A percentile compares a stretch with the other conserved stretches of the same genome.
Conservation (phyloP, 2,113 vertebrate species). For the Apodemus sylvaticus region DNA sequence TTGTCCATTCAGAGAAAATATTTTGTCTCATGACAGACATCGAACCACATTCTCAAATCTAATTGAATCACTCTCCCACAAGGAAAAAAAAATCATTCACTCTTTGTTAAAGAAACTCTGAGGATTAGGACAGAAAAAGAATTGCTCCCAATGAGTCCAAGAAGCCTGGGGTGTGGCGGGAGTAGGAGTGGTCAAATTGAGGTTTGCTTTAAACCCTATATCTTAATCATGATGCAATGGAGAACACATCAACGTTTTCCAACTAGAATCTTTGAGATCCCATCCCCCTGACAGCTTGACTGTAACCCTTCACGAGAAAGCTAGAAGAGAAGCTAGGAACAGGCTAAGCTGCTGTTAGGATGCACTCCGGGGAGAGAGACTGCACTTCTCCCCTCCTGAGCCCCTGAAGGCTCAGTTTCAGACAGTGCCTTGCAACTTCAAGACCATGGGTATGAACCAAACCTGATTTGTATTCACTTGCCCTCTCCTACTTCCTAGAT, state of each 20-base stretch:
- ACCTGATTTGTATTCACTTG: slow-evolving; percentile 4
- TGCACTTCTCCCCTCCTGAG: slow-evolving; percentile 22
- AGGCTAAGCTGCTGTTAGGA: background rate
- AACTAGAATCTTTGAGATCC: background rate
- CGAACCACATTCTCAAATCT: background rate
- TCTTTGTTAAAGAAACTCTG: background rate
- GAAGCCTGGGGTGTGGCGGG: background rate
- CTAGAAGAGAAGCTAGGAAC: background rate
- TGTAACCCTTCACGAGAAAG: background rate
- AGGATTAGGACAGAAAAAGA: background rate
- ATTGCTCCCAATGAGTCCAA: background rate
- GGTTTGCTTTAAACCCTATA: background rate
- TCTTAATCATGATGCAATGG: background rate
- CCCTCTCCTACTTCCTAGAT: slow-evolving; percentile 9
- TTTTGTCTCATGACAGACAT: background rate
- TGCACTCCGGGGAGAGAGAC: background rate
- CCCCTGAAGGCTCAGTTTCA: background rate
- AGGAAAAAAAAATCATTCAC: background rate
- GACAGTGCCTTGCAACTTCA: slow-evolving; percentile 24
- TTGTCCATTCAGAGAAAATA: background rate
- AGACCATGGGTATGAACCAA: slow-evolving; percentile 39
- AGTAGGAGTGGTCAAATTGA: background rate
- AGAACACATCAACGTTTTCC: slow-evolving; percentile 3
- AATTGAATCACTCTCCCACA: background rate
- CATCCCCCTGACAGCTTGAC: background rate